A percentile compares a stretch with the other conserved stretches of the same genome.
These are phyloP conservation scores for Elephas maximus DNA, from an alignment of 2,113 vertebrate genomes.

Conservation along the genomic window DNA sequence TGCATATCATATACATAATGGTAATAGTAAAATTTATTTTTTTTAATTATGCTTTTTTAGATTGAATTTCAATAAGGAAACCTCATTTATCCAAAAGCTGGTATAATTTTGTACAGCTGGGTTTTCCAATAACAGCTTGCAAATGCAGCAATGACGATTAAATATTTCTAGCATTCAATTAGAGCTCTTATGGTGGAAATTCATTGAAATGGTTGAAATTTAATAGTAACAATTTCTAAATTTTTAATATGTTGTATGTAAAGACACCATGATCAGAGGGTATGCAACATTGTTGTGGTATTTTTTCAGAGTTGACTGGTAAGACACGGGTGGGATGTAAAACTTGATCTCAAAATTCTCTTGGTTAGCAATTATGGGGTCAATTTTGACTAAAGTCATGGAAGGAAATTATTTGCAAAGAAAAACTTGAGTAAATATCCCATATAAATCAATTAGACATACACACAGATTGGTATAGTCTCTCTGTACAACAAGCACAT, in stretches of 20 bases:
- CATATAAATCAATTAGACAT: background rate
- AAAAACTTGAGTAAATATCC: background rate
- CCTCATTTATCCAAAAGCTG: background rate
- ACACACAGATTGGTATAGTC: background rate
- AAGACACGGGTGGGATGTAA: background rate
- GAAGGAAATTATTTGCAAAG: background rate
- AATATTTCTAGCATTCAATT: background rate
- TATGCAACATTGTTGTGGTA: background rate
- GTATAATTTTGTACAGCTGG: background rate
- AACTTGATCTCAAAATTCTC: conserved; percentile 45
- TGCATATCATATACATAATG: background rate
- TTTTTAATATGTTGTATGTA: conserved; percentile 12
- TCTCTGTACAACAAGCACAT: background rate
- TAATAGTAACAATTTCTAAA: background rate
- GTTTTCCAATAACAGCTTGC: background rate
- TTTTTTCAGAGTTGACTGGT: background rate
- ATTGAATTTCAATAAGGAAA: background rate
- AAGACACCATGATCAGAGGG: background rate
- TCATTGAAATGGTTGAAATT: conserved; percentile 5
- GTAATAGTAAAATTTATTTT: background rate
- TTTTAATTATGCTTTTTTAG: background rate
- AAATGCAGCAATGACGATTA: background rate
- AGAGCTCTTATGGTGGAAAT: background rate
- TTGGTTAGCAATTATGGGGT: background rate
- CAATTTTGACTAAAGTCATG: background rate